These are phyloP conservation scores for Lydus trimaculatus DNA, from an alignment of 2,888 invertebrate species.

Conservation along the genomic window DNA sequence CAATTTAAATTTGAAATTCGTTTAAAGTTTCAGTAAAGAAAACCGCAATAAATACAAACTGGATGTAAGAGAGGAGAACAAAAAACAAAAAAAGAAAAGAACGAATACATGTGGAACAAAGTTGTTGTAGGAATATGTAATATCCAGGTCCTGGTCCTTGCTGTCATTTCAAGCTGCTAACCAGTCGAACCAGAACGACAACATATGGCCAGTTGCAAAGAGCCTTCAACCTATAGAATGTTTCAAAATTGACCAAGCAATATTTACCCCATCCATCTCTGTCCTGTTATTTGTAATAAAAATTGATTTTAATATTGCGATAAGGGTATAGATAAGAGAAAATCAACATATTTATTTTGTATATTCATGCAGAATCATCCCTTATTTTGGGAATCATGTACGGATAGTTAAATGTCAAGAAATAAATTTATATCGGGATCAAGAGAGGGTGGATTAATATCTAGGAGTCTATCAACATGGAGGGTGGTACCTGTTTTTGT, in stretches of 20 bases:
- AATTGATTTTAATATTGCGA: constrained; percentile 1
- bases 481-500: not conserved
- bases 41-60: not conserved
- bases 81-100: not conserved
- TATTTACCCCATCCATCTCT: not conserved
- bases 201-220: constrained; percentile 4
- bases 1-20: not conserved
- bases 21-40: not conserved
- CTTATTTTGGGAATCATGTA: not conserved
- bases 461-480: not conserved
- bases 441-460: not conserved
- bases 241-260: not conserved
- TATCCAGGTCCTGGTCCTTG: not conserved
- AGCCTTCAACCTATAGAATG: not conserved
- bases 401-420: not conserved
- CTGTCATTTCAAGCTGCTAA: constrained; percentile 2
- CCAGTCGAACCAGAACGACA: not conserved
- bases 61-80: not conserved
- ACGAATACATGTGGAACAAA: not conserved
- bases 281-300: not conserved
- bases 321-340: not conserved
- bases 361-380: not conserved
- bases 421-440: not conserved
- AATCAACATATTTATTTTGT: not conserved
- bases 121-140: not conserved